A percentile compares a stretch with the other conserved stretches of the same genome.
Conservation (phyloP, 2,113 vertebrate genomes). For the Bungarus multicinctus region DNA sequence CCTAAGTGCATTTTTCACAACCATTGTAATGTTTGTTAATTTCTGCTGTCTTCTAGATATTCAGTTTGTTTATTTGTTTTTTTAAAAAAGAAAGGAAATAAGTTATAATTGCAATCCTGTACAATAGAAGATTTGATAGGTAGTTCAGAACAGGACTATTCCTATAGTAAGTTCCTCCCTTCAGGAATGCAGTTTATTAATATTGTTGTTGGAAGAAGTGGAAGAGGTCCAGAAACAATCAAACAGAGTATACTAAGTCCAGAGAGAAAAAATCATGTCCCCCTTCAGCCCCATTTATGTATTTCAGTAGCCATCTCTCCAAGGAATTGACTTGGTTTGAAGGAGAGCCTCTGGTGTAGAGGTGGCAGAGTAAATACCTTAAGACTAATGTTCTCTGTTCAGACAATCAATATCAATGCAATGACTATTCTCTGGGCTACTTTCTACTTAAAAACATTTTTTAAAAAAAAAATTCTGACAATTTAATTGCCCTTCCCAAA, state of each 20-base stretch:
- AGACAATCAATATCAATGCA: constrained; percentile 92
- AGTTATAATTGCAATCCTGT: not conserved
- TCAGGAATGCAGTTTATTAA: not conserved
- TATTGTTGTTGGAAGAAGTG: constrained; percentile 31
- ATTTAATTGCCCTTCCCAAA: constrained; percentile 95
- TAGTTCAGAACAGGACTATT: not conserved
- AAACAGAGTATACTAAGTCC: constrained; percentile 26
- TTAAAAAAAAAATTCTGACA: constrained; percentile 94
- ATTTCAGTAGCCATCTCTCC: constrained; percentile 87
- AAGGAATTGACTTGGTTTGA: constrained; percentile 89
- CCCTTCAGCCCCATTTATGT: constrained; percentile 70
- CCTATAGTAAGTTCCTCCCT: not conserved
- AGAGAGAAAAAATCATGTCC: constrained; percentile 43
- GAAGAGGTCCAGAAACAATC: constrained; percentile 28
- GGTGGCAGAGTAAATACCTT: constrained; percentile 98
- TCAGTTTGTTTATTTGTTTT: not conserved
- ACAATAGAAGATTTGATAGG: not conserved
- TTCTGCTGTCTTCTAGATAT: not conserved
- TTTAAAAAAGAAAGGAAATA: not conserved
- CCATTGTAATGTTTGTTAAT: not conserved
- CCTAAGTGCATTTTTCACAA: not conserved
- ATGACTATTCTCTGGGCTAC: constrained; percentile 91
- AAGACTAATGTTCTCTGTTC: constrained; percentile 95
- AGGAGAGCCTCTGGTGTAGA: constrained; percentile 82
- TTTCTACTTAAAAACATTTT: constrained; percentile 98